These are phyloP conservation scores for Falco peregrinus DNA, from an alignment of 2,797 vertebrate genomes.

Conservation along the genomic window DNA sequence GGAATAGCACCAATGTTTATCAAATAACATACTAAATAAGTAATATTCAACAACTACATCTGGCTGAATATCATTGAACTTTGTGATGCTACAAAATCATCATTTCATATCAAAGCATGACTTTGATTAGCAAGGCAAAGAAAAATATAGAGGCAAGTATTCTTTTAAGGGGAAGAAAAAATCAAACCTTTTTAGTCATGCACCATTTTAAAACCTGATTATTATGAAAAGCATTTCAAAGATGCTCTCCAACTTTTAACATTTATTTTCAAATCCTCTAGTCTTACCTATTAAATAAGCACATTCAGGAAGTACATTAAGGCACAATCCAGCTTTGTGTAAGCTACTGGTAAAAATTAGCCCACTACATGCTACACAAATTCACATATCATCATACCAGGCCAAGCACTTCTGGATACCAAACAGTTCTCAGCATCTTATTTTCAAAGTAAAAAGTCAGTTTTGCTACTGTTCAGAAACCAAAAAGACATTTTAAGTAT, in stretches of 20 bases:
- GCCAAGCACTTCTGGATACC: not conserved
- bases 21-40: not conserved
- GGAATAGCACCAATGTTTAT: not conserved
- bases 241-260: not conserved
- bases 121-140: not conserved
- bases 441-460: not conserved
- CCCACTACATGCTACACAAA: not conserved
- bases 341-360: not conserved
- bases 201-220: not conserved
- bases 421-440: not conserved
- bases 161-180: not conserved
- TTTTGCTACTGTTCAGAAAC: not conserved
- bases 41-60: not conserved
- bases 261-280: not conserved
- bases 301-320: not conserved
- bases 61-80: not conserved
- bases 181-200: not conserved
- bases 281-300: rapidly evolving
- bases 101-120: not conserved
- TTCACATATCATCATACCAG: not conserved
- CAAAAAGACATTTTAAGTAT: not conserved
- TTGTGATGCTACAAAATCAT: not conserved
- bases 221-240: not conserved
- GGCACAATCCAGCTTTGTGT: not conserved
- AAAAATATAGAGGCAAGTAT: not conserved